Evolutionary conservation across 37 sponge, comb jelly and placozoan species (phyloP), one percentile per base, ranked within the genome.

Genomic region (Halisarca cf. caerulea): DNA sequence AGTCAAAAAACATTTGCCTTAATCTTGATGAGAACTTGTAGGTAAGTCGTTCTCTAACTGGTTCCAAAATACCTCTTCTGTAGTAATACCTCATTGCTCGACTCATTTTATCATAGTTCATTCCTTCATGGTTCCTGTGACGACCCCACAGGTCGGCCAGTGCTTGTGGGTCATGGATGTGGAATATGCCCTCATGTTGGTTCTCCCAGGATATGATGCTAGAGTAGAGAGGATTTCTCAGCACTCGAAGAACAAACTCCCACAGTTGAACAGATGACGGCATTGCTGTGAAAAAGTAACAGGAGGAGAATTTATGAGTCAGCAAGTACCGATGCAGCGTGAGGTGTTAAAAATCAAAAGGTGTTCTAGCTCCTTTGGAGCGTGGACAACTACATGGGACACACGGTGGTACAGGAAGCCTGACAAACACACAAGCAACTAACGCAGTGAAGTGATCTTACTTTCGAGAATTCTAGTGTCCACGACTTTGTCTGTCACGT

Each of bases 151-250:
- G 90, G 30, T 87, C 87, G 55, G 93, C 89, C 38, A 93, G 86
- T 53, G 93, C 93, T 47, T 86, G 80, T 1, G 93, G 87, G 59
- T 93, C 87, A 59, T 89, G 86, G 85, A 93, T 87, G n/a, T 88
- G 84, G 47, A 93, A 93, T 51, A 93, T 81, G 0, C 93, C 93
- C 25, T 93, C 90, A 30, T 89, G 77, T 68, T 80, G 61, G 66
- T 93, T 89, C 87, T 93, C 90, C 93, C 93, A 93, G n/a, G 86
- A 71, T 42, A 93, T 80, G 84, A 93, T 93, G 85, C 88, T 73
- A 24, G 78, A 39, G 69, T 93, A 89, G 6, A 47, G 69, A n/a
- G 93, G 93, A 60, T 89, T 89, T 84, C 89, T 89, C 14, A 93
- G 66, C 0, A 93, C 90, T 0, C 81, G 43, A 0, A 93, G 85